Evolutionary conservation across 2,888 invertebrate genomes (phyloP).

Genomic region (Diachrysia chrysitis): DNA sequence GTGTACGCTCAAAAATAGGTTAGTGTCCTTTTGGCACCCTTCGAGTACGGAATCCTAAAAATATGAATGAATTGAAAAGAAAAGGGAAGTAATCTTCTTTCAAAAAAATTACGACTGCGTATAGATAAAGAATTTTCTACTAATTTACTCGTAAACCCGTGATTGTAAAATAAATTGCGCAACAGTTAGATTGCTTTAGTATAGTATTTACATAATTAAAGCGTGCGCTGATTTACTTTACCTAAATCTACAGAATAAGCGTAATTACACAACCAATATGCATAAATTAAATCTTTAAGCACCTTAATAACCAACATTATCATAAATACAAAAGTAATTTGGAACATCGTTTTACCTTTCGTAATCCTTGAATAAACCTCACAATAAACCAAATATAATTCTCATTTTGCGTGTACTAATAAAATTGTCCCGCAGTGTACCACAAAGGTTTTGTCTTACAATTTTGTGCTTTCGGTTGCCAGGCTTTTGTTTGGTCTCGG

Average conservation of each 20-base stretch:
- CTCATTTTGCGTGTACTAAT: constrained; percentile 42
- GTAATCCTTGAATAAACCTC: constrained; percentile 36
- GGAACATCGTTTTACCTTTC: constrained; percentile 20
- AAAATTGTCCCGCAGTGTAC: constrained; percentile 45
- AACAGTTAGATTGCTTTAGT: neutral
- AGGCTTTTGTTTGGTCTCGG: constrained; percentile 46
- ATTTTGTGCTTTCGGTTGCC: constrained; percentile 37
- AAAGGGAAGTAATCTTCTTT: too few relatives aligned
- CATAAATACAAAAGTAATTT: constrained; percentile 11
- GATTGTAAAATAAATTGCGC: neutral
- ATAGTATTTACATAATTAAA: neutral
- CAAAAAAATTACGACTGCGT: neutral
- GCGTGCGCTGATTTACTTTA: neutral
- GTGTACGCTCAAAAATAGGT: too few relatives aligned
- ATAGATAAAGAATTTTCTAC: neutral
- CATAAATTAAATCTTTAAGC: neutral
- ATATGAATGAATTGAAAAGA: too few relatives aligned
- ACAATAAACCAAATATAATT: constrained; percentile 38
- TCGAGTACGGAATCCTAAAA: too few relatives aligned
- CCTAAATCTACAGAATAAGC: neutral
- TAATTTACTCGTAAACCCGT: neutral
- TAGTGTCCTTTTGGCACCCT: too few relatives aligned
- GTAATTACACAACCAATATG: constrained; percentile 9
- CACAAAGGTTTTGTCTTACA: constrained; percentile 45
- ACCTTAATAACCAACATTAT: neutral